These are phyloP conservation scores for Pseudonaja textilis DNA, from an alignment of 2,113 vertebrate species.

Conservation along the genomic window DNA sequence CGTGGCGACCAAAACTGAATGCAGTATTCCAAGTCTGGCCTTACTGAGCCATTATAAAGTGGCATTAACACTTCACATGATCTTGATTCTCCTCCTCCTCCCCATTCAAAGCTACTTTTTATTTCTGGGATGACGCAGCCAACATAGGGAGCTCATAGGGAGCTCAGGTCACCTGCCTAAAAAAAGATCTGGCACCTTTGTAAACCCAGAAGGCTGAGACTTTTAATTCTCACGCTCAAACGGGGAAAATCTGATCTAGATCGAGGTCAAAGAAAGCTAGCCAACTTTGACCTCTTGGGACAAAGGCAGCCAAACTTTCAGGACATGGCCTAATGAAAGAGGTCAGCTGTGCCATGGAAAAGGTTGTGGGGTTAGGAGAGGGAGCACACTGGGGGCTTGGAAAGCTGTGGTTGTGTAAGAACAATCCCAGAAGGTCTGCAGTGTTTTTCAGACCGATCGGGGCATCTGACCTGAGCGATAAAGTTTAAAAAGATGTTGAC, in stretches of 20 bases:
- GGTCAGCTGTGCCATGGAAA: conserved; percentile 34
- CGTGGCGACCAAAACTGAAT: no score
- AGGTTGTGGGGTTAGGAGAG: background rate
- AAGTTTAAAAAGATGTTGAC: conserved; percentile 24
- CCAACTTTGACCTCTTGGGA: conserved; percentile 60
- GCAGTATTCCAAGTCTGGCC: no score
- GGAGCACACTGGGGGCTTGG: background rate
- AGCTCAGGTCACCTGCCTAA: no score
- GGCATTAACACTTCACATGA: no score
- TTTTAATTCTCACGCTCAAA: no score
- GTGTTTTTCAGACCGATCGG: conserved; percentile 21
- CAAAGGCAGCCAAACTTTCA: conserved; percentile 44
- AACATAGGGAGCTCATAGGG: no score
- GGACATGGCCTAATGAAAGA: background rate
- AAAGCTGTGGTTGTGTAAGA: background rate
- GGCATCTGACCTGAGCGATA: conserved; percentile 21
- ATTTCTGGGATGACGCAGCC: no score
- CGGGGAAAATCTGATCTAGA: background rate
- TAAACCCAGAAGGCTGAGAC: no score
- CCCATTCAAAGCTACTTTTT: no score
- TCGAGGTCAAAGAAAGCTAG: conserved; percentile 54
- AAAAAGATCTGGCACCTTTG: no score
- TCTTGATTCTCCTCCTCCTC: no score
- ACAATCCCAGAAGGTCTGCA: background rate
- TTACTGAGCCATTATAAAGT: no score